A percentile compares a stretch with the other conserved stretches of the same genome.
Conservation (phyloP, 2,888 invertebrate species). For the Parnassius smintheus region DNA sequence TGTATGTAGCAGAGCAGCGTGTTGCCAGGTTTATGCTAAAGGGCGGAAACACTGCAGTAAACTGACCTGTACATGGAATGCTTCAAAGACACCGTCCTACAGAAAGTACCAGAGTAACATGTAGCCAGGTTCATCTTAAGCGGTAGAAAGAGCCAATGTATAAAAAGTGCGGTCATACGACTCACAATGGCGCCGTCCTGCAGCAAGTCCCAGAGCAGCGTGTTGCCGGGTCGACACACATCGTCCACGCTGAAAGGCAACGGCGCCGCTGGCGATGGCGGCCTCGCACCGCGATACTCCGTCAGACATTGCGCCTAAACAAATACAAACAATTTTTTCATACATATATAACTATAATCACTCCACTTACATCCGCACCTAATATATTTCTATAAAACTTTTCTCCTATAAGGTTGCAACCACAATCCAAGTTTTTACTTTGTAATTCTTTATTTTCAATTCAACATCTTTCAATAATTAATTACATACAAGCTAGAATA, state of each 20-base stretch:
- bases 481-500: no score
- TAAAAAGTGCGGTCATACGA: constrained; percentile 32
- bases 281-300: constrained; percentile 36
- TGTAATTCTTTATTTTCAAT: no score
- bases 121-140: constrained; percentile 89
- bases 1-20: constrained; percentile 95
- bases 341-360: no score
- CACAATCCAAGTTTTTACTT: no score
- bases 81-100: constrained; percentile 93
- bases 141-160: constrained; percentile 41
- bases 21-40: constrained; percentile 88
- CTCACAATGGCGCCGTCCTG: constrained; percentile 94
- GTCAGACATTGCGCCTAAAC: constrained; percentile 36
- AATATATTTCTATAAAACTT: no score
- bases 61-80: background rate
- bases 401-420: no score
- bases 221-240: constrained; percentile 95
- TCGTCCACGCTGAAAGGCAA: constrained; percentile 83
- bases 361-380: no score
- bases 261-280: constrained; percentile 44
- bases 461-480: no score
- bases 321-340: background rate
- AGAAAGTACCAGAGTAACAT: constrained; percentile 96
- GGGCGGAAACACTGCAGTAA: constrained; percentile 51
- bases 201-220: constrained; percentile 95